Percentiles rank a stretch among this genome's conserved stretches.
These are phyloP conservation scores for Xenopus borealis DNA, from an alignment of 2,113 vertebrate species.

Conservation along the genomic window DNA sequence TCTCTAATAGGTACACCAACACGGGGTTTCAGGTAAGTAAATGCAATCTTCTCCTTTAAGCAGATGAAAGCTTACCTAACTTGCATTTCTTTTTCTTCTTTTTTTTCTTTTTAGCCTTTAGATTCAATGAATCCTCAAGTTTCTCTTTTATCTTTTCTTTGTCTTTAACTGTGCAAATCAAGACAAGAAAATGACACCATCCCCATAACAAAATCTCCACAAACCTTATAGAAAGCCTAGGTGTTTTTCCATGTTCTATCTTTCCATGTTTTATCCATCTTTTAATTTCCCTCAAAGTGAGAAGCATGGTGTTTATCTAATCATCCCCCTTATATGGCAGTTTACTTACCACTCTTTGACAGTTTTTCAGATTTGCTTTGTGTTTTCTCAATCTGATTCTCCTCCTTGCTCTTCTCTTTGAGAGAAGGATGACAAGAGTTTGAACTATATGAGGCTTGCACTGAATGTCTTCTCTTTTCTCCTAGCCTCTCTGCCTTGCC, in stretches of 20 bases:
- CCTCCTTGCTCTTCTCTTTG: constrained; percentile 60
- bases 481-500: constrained; percentile 56
- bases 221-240: too few relatives aligned
- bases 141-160: constrained; percentile 72
- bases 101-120: constrained; percentile 90
- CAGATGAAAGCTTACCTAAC: constrained; percentile 67
- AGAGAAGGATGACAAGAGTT: constrained; percentile 58
- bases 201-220: too few relatives aligned
- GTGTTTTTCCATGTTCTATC: too few relatives aligned
- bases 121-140: constrained; percentile 75
- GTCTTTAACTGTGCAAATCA: constrained; percentile 64
- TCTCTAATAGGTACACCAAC: too few relatives aligned
- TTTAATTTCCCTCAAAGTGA: too few relatives aligned
- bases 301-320: too few relatives aligned
- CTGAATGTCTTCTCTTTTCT: constrained; percentile 67
- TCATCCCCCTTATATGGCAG: too few relatives aligned
- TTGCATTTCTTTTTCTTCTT: constrained; percentile 87
- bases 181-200: background rate
- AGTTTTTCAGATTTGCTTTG: constrained; percentile 54
- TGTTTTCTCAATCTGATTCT: constrained; percentile 61
- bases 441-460: constrained; percentile 62
- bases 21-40: too few relatives aligned
- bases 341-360: constrained; percentile 64
- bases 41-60: too few relatives aligned
- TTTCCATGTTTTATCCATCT: too few relatives aligned